These are phyloP conservation scores for Himalopsyche tibetana DNA, from an alignment of 2,888 invertebrate species.

Conservation along the genomic window DNA sequence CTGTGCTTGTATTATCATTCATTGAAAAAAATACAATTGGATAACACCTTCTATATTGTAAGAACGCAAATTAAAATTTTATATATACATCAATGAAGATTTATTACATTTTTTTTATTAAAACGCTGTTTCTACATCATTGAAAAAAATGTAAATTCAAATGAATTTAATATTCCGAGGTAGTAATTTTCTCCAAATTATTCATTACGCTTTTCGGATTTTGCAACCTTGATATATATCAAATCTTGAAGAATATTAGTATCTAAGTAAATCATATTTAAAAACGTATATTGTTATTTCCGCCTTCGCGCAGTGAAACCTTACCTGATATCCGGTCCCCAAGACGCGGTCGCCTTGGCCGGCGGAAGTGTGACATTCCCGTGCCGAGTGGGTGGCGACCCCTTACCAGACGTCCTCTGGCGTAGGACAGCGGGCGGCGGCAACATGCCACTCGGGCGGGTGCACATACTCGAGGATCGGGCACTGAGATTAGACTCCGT, in stretches of 20 bases:
- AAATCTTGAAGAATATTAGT: not conserved
- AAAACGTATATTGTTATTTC: slow-evolving; percentile 19
- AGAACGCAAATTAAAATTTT: no score
- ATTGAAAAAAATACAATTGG: no score
- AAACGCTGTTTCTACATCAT: no score
- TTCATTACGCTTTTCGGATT: no score
- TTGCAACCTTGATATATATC: no score
- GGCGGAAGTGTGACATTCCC: slow-evolving; percentile 88
- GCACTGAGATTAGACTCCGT: slow-evolving; percentile 85
- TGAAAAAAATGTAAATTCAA: no score
- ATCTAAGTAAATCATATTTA: not conserved
- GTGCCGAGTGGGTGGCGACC: slow-evolving; percentile 89
- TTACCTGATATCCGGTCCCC: slow-evolving; percentile 88
- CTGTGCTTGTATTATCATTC: no score
- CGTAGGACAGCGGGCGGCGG: slow-evolving; percentile 84
- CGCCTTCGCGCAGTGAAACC: slow-evolving; percentile 83
- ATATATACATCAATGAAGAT: no score
- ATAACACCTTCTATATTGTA: no score
- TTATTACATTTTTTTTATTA: no score
- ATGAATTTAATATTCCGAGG: no score
- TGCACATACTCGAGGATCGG: slow-evolving; percentile 87
- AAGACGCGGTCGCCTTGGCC: slow-evolving; percentile 86
- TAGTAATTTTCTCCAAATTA: no score
- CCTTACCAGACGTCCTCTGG: slow-evolving; percentile 89
- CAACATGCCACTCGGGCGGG: slow-evolving; percentile 87